Conservation (phyloP, 2,888 invertebrate genomes). For the Trichogramma evanescens region DNA sequence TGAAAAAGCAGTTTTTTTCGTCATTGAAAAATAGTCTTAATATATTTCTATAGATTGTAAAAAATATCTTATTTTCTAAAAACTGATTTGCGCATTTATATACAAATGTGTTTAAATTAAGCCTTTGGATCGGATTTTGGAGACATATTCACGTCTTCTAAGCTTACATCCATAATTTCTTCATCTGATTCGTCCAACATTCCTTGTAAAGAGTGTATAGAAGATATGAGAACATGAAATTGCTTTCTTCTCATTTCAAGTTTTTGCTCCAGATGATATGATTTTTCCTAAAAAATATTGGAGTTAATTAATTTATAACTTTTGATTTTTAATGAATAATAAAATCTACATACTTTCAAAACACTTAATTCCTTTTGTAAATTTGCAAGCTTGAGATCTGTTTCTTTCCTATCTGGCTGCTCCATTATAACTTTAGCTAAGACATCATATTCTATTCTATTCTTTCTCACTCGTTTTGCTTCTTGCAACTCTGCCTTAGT, state of each 20-base stretch:
- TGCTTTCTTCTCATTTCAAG: conserved; percentile 80
- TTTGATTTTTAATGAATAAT: background rate
- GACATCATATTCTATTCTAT: conserved; percentile 88
- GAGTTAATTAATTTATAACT: background rate
- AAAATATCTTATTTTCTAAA: conserved; percentile 8
- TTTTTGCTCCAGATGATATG: conserved; percentile 67
- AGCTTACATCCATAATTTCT: conserved; percentile 51
- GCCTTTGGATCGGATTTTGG: conserved; percentile 24
- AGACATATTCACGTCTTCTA: conserved; percentile 42
- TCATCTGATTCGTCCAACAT: conserved; percentile 69
- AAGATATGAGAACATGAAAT: conserved; percentile 79
- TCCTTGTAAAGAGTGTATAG: conserved; percentile 77
- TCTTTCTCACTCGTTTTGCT: conserved; percentile 81
- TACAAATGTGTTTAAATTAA: conserved; percentile 7
- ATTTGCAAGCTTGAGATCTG: conserved; percentile 61
- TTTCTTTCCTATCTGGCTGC: conserved; percentile 82
- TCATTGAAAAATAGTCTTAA: conserved; percentile 18
- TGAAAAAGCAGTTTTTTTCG: conserved; percentile 10
- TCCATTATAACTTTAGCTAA: conserved; percentile 83
- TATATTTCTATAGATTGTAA: background rate
- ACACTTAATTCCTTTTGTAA: conserved; percentile 67
- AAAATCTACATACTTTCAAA: conserved; percentile 48
- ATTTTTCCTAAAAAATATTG: conserved; percentile 54
- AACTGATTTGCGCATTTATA: background rate
- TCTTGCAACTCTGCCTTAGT: conserved; percentile 74